Conservation (phyloP, 2,113 vertebrate genomes). For the Vulpes vulpes region DNA sequence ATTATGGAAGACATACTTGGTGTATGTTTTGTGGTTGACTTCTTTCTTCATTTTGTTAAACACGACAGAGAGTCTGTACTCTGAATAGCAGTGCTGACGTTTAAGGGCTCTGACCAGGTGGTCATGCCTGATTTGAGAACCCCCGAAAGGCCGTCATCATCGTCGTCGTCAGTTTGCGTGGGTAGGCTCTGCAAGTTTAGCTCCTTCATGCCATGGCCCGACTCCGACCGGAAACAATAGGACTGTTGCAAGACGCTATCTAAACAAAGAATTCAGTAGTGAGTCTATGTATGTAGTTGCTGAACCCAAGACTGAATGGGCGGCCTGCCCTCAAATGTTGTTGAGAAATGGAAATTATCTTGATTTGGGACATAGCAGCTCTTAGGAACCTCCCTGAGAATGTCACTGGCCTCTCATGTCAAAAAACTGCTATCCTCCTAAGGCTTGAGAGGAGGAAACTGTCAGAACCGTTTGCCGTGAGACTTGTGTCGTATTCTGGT, state of each 20-base stretch:
- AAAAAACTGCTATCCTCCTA: neutral
- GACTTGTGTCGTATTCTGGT: neutral
- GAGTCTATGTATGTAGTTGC: neutral
- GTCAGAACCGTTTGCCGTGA: neutral
- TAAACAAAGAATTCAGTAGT: neutral
- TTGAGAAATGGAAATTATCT: neutral
- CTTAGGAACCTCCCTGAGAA: neutral
- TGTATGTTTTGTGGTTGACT: neutral
- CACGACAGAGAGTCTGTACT: neutral
- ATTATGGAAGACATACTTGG: neutral
- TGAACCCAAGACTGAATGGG: neutral
- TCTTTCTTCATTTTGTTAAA: neutral
- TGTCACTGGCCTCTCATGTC: neutral
- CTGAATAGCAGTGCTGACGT: neutral
- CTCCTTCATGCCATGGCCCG: neutral
- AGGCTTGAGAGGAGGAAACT: neutral
- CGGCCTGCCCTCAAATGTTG: neutral
- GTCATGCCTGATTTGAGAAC: neutral
- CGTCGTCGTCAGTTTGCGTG: neutral
- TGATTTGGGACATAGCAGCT: neutral
- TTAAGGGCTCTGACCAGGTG: neutral
- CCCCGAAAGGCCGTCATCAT: too few species aligned
- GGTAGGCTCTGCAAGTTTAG: neutral
- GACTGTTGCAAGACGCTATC: neutral
- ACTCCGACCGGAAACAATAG: neutral